phyloP scores from a whole-genome alignment of 2,797 vertebrate species.

The Hapalemur alaotrensis region DNA sequence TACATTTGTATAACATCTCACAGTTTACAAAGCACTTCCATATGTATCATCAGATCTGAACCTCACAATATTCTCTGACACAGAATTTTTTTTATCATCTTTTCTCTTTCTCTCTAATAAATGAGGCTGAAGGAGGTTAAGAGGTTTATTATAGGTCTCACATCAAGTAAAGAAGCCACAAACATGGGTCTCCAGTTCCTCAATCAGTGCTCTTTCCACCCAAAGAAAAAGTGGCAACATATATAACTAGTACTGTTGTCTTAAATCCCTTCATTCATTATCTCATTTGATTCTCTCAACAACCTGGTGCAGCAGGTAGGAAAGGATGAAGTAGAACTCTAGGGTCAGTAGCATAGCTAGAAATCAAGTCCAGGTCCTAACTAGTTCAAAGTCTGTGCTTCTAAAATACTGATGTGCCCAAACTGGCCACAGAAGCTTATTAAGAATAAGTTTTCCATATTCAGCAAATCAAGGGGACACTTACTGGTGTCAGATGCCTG shows the following conservation, averaged over 20 bases:
- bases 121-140: neutral
- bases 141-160: neutral
- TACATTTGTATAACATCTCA: conserved; percentile 49
- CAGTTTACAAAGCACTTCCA: conserved; percentile 67
- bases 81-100: neutral
- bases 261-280: neutral
- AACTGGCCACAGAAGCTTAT: neutral
- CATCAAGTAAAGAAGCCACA: neutral
- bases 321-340: neutral
- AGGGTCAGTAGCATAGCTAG: neutral
- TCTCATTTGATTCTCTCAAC: neutral
- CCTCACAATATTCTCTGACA: neutral
- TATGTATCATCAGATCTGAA: conserved; percentile 9
- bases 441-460: neutral
- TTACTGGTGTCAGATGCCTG: neutral
- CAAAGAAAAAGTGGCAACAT: neutral
- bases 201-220: neutral
- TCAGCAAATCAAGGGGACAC: neutral
- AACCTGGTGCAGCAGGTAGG: neutral
- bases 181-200: neutral
- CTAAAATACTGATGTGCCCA: neutral
- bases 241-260: no score
- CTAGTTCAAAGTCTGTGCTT: neutral
- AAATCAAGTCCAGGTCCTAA: neutral
- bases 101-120: neutral